Base-by-base conservation (phyloP, 2,113 vertebrate species). In the Entosphenus tridentatus region DNA sequence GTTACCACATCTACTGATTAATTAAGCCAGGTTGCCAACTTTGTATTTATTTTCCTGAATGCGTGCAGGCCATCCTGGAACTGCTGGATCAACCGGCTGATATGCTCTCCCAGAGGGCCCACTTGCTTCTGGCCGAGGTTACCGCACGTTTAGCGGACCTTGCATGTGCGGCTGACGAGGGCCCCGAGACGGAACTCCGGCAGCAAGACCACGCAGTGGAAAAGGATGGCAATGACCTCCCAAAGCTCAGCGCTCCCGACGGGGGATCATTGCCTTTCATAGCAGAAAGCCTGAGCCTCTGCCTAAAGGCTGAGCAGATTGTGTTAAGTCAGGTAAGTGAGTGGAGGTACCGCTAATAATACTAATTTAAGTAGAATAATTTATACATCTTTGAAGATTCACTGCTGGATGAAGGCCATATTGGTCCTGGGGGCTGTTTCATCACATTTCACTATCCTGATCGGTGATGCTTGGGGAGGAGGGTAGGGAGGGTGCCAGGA, bases 71-170 rank as follows among this genome's bases (percentile, higher is more conserved):
- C 70, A 75, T 74, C 2, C 74, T 83, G 56, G 73, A 68, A 12
- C 69, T 83, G 67, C 75, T 84, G 17, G 80, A 79, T 62, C 78
- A 72, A 3, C 59, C 57, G 7, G 71, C 57, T 4, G 67, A n/a
- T 13, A 73, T 79, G 69, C 76, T 81, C 62, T 74, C 74, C 14
- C 69, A 65, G 8, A 79, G 80, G n/a, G 69, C 67, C 69, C 10
- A 39, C 39, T 39, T 81, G 68, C 76, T 74, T 39, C 69, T 82
- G 69, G 78, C 76, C 56, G 73, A 62, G 13, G 79, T 79, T 21
- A 74, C 74, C 54, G 67, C 82, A 73, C 69, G 79, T 56, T 76
- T 83, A 56, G 76, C 75, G 21, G 75, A 79, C 56, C 72, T 80
- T 39, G 76, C 72, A 72, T 73, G 74, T 57, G 58, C n/a, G n/a